These are phyloP conservation scores for Rotaria magnacalcarata DNA, from an alignment of 2,888 invertebrate species.

Conservation along the genomic window DNA sequence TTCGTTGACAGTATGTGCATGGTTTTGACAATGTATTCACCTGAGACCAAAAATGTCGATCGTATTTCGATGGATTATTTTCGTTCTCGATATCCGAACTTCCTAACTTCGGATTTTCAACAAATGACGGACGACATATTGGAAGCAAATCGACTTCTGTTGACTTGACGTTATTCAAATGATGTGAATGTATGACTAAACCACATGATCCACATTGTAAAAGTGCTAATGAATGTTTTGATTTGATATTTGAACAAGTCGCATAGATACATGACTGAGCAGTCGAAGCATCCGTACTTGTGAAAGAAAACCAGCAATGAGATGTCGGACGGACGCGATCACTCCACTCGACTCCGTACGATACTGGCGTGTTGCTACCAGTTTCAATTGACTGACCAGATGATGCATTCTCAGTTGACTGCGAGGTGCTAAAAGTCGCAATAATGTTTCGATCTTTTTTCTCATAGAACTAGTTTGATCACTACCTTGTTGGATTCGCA, in stretches of 20 bases:
- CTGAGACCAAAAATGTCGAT: neutral
- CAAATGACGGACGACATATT: conserved; percentile 16
- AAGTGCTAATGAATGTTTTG: neutral
- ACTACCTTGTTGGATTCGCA: neutral
- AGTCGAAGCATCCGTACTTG: neutral
- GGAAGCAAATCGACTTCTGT: neutral
- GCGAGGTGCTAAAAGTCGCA: neutral
- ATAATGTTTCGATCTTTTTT: neutral
- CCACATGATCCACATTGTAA: neutral
- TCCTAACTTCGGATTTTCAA: neutral
- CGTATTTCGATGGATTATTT: neutral
- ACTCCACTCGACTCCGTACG: conserved; percentile 11
- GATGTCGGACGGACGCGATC: neutral
- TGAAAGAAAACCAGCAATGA: neutral
- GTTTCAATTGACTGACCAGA: neutral
- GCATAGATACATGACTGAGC: neutral
- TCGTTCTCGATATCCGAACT: no score
- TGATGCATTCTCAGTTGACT: neutral
- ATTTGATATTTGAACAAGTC: neutral
- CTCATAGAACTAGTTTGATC: neutral
- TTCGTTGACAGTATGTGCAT: neutral
- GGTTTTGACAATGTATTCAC: neutral
- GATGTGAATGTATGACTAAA: neutral
- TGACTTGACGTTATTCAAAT: neutral
- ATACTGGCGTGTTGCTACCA: neutral